These are phyloP conservation scores for Pristionchus pacificus DNA, from an alignment of 1,140 invertebrate species.

Conservation along the genomic window DNA sequence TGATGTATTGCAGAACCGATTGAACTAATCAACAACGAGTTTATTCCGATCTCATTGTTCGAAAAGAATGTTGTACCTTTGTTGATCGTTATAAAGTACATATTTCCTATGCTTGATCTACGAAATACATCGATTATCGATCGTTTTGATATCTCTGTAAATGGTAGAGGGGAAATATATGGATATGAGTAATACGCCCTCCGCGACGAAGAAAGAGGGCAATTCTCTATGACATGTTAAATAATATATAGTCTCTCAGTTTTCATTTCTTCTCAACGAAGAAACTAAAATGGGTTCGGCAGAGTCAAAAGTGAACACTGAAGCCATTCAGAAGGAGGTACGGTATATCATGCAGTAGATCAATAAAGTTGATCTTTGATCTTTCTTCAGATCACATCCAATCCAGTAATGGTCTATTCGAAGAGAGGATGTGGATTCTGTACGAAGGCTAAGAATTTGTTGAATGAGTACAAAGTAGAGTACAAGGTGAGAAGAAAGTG, in stretches of 20 bases:
- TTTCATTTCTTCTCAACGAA: too few species aligned
- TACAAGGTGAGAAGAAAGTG: conserved; percentile 5
- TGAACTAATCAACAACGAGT: too few species aligned
- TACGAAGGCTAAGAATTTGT: conserved; percentile 17
- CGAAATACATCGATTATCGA: background rate
- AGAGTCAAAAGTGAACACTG: conserved; percentile 24
- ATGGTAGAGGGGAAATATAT: background rate
- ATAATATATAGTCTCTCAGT: too few species aligned
- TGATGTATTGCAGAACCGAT: too few species aligned
- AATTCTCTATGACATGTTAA: too few species aligned
- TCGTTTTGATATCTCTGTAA: background rate
- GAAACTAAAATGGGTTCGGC: conserved; percentile 24
- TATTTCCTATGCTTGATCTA: background rate
- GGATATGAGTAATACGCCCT: background rate
- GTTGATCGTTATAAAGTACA: background rate
- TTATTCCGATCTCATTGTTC: too few species aligned
- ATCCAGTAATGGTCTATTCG: conserved; percentile 26
- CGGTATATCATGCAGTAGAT: too few species aligned
- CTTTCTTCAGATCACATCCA: conserved; percentile 14
- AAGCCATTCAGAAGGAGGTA: conserved; percentile 26
- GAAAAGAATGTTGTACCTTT: too few species aligned
- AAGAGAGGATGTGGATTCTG: conserved; percentile 24
- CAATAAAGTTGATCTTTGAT: background rate
- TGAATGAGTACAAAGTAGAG: conserved; percentile 8
- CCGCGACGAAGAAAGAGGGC: too few species aligned